A percentile compares a stretch with the other conserved stretches of the same genome.
Evolutionary conservation across 35 echinoderm and acorn worm genomes (phyloP).

Genomic region (Acanthaster planci): DNA sequence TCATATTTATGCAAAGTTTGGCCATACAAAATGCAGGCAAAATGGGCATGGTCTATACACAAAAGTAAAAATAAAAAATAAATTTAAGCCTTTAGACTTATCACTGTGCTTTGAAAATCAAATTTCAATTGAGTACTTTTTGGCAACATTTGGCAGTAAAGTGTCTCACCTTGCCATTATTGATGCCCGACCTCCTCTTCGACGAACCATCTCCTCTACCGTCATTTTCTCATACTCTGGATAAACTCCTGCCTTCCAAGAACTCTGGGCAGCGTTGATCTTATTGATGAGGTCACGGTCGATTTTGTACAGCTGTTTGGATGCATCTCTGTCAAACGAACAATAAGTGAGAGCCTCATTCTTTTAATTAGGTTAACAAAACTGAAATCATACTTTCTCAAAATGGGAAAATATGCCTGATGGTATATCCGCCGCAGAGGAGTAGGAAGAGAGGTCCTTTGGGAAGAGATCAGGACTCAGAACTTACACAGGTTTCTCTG

Average conservation of each 20-base stretch:
- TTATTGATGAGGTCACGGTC: constrained; percentile 61
- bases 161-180: neutral
- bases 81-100: too few relatives aligned
- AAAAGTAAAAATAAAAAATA: too few relatives aligned
- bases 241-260: constrained; percentile 77
- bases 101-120: too few relatives aligned
- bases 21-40: too few relatives aligned
- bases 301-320: constrained; percentile 44
- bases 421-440: too few relatives aligned
- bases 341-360: neutral
- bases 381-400: too few relatives aligned
- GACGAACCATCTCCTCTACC: constrained; percentile 63
- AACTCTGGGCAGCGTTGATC: constrained; percentile 80
- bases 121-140: too few relatives aligned
- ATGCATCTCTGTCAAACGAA: constrained; percentile 24
- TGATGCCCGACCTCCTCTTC: constrained; percentile 68
- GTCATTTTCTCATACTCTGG: constrained; percentile 78
- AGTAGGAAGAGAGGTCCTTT: neutral
- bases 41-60: too few relatives aligned
- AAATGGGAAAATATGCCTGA: too few relatives aligned
- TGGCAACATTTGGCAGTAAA: neutral
- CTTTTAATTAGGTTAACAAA: too few relatives aligned
- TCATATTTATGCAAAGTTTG: too few relatives aligned
- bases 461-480: neutral
- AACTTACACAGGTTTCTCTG: too few relatives aligned